Evolutionary conservation across 2,797 vertebrate species (phyloP), one percentile per base, ranked within the genome.

Genomic region (Arvicola amphibius): DNA sequence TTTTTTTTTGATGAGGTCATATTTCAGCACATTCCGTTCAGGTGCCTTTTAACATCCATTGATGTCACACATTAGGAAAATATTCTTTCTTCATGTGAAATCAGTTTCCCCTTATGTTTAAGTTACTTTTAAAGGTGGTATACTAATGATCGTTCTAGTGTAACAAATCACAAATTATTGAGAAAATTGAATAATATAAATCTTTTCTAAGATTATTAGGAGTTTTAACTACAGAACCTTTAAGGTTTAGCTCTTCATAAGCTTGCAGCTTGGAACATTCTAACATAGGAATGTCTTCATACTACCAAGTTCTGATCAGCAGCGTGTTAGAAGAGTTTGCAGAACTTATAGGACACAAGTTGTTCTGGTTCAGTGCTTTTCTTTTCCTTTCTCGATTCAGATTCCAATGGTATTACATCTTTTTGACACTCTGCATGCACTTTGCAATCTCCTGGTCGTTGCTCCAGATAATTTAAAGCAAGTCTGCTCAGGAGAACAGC

Each of bases 391-490:
- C 67, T 96, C 97, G 89, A 95, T 97, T 34, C 98, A 99, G 99
- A 99, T 99, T 93, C 99, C 99, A 2, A 98, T 99, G 97, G 99
- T 99, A 96, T 98, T 99, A 98, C 99, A 99, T 97, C 99, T 99
- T 97, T 99, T 99, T 92, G 99, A 99, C 98, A 99, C 99, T 48
- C 99, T 99, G 98, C 99, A 99, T 90, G 99, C 99, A 97, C 99
- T 99, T 97, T 99, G 99, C 98, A 99, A 99, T 98, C 99, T 99
- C 95, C 98, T 99, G 98, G 99, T 99, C 25, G 99, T 99, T 61
- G 99, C 99, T 94, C 99, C 99, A n/a, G 99, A 99, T 98, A 99
- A 99, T 98, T 99, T 99, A 96, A 99, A 99, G 98, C 99, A 99
- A 98, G 99, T 99, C 93, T 99, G 99, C 98, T 99, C 99, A 71